phyloP scores from a whole-genome alignment of 2,113 vertebrate species.

The Nannobrachium achirus region DNA sequence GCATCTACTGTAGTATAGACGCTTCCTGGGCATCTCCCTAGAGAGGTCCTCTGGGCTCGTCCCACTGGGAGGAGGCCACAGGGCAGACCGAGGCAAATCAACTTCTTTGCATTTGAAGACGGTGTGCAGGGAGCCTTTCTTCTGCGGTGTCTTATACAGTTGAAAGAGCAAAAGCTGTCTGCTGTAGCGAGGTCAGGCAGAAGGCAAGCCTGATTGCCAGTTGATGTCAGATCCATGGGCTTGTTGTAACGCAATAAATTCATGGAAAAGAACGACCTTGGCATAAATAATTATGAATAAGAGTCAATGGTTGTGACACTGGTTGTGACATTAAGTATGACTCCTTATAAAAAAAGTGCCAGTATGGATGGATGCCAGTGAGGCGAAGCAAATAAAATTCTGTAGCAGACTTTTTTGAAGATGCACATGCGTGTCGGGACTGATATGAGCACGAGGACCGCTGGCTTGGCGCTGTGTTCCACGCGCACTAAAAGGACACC shows the following conservation, averaged over 20 bases:
- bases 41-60: too few species aligned
- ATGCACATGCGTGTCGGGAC: too few species aligned
- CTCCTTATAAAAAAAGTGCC: background rate
- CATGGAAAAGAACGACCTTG: too few species aligned
- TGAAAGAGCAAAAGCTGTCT: background rate
- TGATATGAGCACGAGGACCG: constrained; percentile 6
- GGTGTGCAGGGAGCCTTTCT: too few species aligned
- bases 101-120: too few species aligned
- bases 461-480: constrained; percentile 22
- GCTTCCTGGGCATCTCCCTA: too few species aligned
- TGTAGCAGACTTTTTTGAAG: constrained; percentile 19
- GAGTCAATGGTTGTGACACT: background rate
- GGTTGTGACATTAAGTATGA: background rate
- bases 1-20: too few species aligned
- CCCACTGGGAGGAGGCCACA: too few species aligned
- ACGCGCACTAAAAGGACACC: constrained; percentile 7
- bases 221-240: too few species aligned
- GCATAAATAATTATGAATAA: background rate
- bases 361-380: background rate
- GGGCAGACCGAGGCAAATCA: too few species aligned
- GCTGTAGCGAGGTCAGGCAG: background rate
- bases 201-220: background rate
- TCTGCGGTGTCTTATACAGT: background rate
- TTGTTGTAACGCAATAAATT: background rate
- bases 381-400: background rate